Evolutionary conservation across 2,113 vertebrate genomes (phyloP), one percentile per base, ranked within the genome.

Genomic region (Corythornis vintsioides): DNA sequence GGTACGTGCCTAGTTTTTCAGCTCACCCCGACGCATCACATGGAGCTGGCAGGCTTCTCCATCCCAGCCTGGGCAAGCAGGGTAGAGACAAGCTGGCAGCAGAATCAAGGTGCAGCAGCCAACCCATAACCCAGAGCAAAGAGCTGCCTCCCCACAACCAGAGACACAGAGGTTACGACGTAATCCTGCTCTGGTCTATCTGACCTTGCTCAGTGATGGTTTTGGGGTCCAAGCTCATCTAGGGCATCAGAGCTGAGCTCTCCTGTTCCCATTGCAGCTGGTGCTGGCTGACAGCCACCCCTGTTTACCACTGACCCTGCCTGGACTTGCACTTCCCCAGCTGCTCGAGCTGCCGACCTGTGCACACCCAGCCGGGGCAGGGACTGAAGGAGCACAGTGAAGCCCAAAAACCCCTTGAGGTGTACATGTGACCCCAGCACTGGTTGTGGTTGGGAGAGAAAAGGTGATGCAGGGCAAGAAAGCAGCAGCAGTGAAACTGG

Each of bases 11-110:
- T 24, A 55, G 31, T 56, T 40, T 29, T 48, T 7, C 66, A 8
- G 7, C 45, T 64, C 0, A 1, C 10, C 42, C 14, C 1, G 22
- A 25, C 0, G 3, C 28, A 31, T 19, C 78, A 26, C 42, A 10
- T 0, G 26, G 47, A 60, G 40, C 59, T 61, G 45, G 67, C 33
- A 38, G 24, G 45, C 2, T 11, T 40, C 66, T 89, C 76, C 3
- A 4, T 38, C 43, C 24, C 61, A 55, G 31, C 7, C 61, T 17
- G 50, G 73, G 67, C 9, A 24, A 17, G 35, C 1, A 79, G 78
- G 48, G 66, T 33, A 63, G 26, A 31, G 76, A 42, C 10, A 63
- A 61, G 59, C n/a, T 53, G 63, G 72, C 42, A 66, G 9, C 5
- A 18, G 18, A 81, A 74, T 11, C 88, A 80, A 25, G 59, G 42